Conservation (phyloP, 2,888 invertebrate species). For the Alsophila aescularia region DNA sequence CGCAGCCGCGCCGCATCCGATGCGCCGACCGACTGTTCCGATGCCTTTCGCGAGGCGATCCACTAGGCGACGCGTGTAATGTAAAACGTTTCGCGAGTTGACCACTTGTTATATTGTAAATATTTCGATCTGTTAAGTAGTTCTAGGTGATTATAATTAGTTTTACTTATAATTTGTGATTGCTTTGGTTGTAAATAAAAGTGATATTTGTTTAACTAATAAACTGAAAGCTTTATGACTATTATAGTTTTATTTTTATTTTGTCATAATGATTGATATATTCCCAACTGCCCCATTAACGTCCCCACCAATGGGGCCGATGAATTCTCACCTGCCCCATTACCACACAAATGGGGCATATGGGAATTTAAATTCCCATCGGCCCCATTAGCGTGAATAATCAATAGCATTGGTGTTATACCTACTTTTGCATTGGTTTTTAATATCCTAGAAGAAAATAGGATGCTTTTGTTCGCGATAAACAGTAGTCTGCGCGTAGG, state of each 20-base stretch:
- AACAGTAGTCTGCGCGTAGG: too few species aligned
- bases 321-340: too few species aligned
- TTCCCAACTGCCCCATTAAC: too few species aligned
- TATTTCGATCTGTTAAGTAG: conserved; percentile 83
- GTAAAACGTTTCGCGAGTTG: conserved; percentile 47
- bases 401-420: too few species aligned
- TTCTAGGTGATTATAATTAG: conserved; percentile 81
- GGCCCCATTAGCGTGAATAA: too few species aligned
- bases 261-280: background rate
- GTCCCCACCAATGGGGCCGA: too few species aligned
- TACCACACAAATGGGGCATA: too few species aligned
- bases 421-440: too few species aligned
- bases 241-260: conserved; percentile 27
- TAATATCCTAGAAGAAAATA: too few species aligned
- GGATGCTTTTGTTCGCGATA: too few species aligned
- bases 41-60: conserved; percentile 10
- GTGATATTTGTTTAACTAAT: conserved; percentile 84
- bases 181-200: conserved; percentile 84
- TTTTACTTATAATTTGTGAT: conserved; percentile 80
- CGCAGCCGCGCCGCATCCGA: conserved; percentile 41
- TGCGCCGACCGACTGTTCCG: conserved; percentile 10
- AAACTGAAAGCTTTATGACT: conserved; percentile 76
- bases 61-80: conserved; percentile 41
- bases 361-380: too few species aligned
- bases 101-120: conserved; percentile 80